Evolutionary conservation across 2,888 invertebrate species (phyloP), one percentile per base, ranked within the genome.

Genomic region (Idaea dimidiata): DNA sequence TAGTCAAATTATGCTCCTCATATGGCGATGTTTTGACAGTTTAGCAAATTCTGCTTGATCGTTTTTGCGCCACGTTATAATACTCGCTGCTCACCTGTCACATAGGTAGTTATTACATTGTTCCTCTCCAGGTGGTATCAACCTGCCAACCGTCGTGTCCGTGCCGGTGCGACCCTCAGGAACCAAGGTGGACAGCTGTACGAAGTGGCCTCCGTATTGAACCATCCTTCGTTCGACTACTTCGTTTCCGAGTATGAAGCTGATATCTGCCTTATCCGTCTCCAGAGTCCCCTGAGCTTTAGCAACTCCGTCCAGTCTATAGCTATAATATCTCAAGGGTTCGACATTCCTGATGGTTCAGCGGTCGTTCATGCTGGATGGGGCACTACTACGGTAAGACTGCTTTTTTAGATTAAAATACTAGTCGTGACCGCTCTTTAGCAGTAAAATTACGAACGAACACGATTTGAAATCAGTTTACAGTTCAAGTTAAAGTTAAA

Each of bases 361-460:
- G 72, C 79, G 0, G 84, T 85, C 0, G 68, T 73, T 0, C 78
- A 79, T 43, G 84, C 80, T 17, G 86, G 87, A 24, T 87, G 87
- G 87, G 87, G 87, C 0, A 57, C 70, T 0, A 78, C 73, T 58
- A 1, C 71, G 65, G 86, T 86, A 66, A 74, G 77, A 10, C 16
- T 55, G 54, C 17, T 55, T 55, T 55, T 17, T 55, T 4, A n/a
- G 7, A 53, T 16, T 16, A 7, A 16, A 7, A 53, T 14, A 53
- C 53, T 16, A 53, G 53, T 16, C 16, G 16, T 4, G n/a, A 53
- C 4, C n/a, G 53, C n/a, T n/a, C n/a, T n/a, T n/a, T n/a, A n/a
- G n/a, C n/a, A n/a, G n/a, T n/a, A n/a, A n/a, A n/a, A n/a, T n/a
- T n/a, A n/a, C n/a, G n/a, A n/a, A n/a, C n/a, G n/a, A 16, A 6